phyloP scores from a whole-genome alignment of 2,888 invertebrate genomes.

The Phengaris arion region DNA sequence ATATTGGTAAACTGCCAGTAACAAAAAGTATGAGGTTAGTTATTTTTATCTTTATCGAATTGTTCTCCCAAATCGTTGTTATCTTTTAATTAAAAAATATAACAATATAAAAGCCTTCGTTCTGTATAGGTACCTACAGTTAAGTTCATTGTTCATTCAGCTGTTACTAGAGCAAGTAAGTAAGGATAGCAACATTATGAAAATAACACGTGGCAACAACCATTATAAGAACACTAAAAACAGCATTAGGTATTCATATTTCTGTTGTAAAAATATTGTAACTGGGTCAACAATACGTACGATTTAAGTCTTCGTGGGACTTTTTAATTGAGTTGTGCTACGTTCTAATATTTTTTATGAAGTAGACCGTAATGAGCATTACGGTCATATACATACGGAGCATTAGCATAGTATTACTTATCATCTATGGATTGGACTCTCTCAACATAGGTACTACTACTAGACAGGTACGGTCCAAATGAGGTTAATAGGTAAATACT shows the following conservation, averaged over 20 bases:
- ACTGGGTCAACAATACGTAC: not conserved
- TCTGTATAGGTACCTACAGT: not conserved
- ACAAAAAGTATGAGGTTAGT: constrained; percentile 44
- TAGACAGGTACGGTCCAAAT: too few relatives aligned
- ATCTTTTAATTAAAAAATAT: not conserved
- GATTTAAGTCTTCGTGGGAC: not conserved
- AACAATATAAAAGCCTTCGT: not conserved
- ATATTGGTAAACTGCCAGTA: constrained; percentile 49
- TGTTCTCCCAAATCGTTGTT: not conserved
- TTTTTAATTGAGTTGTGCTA: not conserved
- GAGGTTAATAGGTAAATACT: too few relatives aligned
- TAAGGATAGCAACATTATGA: not conserved
- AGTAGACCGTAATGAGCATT: too few relatives aligned
- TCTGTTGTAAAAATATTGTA: not conserved
- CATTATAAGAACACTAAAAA: too few relatives aligned
- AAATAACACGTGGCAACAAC: not conserved
- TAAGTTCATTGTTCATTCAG: too few relatives aligned
- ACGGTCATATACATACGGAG: too few relatives aligned
- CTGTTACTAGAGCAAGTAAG: too few relatives aligned
- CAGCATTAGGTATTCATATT: too few relatives aligned
- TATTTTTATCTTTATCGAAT: constrained; percentile 13
- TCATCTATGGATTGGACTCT: too few relatives aligned
- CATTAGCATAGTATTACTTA: too few relatives aligned
- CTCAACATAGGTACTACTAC: too few relatives aligned
- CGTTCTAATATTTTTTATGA: too few relatives aligned